A percentile compares a stretch with the other conserved stretches of the same genome.
phyloP scores from a whole-genome alignment of 2,888 invertebrate genomes.

The Ametastegia equiseti region DNA sequence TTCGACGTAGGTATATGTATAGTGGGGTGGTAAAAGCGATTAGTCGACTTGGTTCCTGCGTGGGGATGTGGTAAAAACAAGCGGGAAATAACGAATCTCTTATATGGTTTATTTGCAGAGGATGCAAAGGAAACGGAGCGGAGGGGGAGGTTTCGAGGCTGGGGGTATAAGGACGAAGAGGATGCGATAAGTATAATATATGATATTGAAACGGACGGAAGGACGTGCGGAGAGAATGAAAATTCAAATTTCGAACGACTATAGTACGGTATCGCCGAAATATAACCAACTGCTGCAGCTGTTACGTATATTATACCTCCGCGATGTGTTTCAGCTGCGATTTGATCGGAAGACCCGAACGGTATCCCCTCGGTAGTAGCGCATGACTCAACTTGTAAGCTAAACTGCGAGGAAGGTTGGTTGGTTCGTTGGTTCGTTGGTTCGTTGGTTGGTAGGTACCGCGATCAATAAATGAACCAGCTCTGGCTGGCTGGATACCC shows the following conservation, averaged over 20 bases:
- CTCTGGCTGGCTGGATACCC: neutral
- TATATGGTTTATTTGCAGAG: neutral
- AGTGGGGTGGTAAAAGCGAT: too few species aligned
- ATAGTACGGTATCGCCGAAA: neutral
- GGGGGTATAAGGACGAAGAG: too few species aligned
- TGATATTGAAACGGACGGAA: neutral
- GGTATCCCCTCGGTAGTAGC: conserved; percentile 34
- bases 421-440: too few species aligned
- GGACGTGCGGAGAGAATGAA: neutral
- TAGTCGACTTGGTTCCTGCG: too few species aligned
- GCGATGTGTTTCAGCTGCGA: neutral
- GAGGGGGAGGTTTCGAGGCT: conserved; percentile 13
- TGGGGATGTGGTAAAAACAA: neutral
- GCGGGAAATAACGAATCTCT: neutral
- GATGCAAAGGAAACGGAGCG: neutral
- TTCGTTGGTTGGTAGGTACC: too few species aligned
- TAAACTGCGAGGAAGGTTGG: too few species aligned
- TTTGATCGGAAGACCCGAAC: conserved; percentile 39
- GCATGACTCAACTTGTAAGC: conserved; percentile 43
- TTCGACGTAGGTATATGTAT: too few species aligned
- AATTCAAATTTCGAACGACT: neutral
- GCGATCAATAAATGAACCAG: conserved; percentile 19
- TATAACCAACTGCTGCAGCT: too few species aligned
- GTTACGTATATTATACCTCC: too few species aligned
- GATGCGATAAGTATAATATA: too few species aligned